Base-by-base conservation (phyloP, 2,888 invertebrate genomes). In the Anticlea derivata region DNA sequence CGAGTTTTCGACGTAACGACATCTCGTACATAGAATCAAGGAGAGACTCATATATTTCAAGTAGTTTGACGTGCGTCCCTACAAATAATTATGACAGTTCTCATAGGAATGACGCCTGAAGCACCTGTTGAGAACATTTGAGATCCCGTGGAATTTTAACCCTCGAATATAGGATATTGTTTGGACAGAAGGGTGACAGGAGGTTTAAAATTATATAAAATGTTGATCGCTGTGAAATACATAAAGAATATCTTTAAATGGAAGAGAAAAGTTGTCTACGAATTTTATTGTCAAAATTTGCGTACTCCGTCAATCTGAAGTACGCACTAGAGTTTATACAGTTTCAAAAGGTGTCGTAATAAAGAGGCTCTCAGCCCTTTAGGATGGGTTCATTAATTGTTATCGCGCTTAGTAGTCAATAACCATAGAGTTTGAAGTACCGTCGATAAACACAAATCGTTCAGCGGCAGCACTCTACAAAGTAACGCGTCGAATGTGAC, bases 51-150 rank as follows among this genome's bases (percentile, higher is more conserved):
- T 41, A 45, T 50, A 46, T 50, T 60, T 60, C 50, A 58, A 62
- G 62, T 60, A 56, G 58, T 62, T 55, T 55, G 61, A 57, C 58
- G 58, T 73, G 72, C 77, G 56, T 37, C 47, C 51, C 73, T 77
- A 82, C 78, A 81, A 80, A 83, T 83, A 83, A 84, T 81, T 83
- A 82, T 80, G 79, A 80, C 80, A 78, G 78, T 82, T 81, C 84
- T 80, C 79, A 81, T 70, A 75, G 74, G 75, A 77, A 78, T 69
- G 70, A 61, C 57, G 63, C 60, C 62, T 77, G 65, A 66, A 80
- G 78, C 75, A 75, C 72, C 72, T 72, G 67, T 68, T 61, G 61
- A 71, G 69, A 45, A 54, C 49, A 48, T 51, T 51, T 29, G 40
- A 52, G 30, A 35, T 30, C 24, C 39, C 35, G 24, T 44, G 50